Evolutionary conservation across 2,888 invertebrate species (phyloP), one percentile per base, ranked within the genome.

Genomic region (Stenodera caucasica): DNA sequence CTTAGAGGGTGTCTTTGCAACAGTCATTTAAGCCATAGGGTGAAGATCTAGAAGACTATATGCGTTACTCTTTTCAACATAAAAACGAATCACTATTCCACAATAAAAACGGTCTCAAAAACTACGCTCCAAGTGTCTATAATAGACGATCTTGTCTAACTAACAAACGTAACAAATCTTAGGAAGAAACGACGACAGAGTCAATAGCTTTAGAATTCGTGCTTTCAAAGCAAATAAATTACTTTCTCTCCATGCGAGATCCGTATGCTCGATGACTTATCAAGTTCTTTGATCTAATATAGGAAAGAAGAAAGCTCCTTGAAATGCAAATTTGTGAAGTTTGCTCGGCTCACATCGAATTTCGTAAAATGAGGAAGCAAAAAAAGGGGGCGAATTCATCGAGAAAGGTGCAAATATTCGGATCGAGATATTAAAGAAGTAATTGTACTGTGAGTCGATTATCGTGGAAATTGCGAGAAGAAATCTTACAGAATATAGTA

Each of bases 141-240:
- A 71, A 70, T 70, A 66, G 67, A 67, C 60, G 65, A 61, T 60
- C 63, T 67, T 65, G 65, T 65, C 67, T 70, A 70, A 71, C 71
- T 69, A 69, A 66, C 69, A 65, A 67, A 66, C 69, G 67, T 65
- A 68, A 14, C 32, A 14, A 35, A 35, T 5, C 5, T 11, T 35
- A 6, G 3, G 14, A 35, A 35, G 21, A 21, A 40, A 40, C 18
- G 45, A 21, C 5, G 45, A 45, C 45, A 21, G 11, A 11, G 45
- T 45, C 55, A 45, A 56, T 54, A 51, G 50, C 21, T 53, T 29
- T 54, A 53, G 62, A 67, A 66, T 53, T 66, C 70, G 65, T 67
- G 65, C 66, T 67, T 69, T 70, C 70, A 67, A 70, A 66, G 72
- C 67, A 70, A 72, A 72, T 72, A 72, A 72, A 72, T 72, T 72